Conservation (phyloP, 2,113 vertebrate species). For the Thamnophis sirtalis region DNA sequence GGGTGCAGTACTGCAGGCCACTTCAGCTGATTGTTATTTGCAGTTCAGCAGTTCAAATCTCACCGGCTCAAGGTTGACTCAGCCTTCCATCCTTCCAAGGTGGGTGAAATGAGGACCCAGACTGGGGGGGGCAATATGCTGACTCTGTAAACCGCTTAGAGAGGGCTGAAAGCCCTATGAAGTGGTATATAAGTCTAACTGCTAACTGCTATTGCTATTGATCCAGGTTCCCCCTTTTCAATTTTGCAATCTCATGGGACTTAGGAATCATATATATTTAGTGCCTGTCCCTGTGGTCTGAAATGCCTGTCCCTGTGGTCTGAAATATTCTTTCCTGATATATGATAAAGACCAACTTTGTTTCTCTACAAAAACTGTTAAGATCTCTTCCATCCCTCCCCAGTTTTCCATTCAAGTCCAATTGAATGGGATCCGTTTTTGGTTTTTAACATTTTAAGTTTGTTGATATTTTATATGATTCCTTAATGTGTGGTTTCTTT, state of each 20-base stretch:
- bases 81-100: too few relatives aligned
- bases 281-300: background rate
- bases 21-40: too few relatives aligned
- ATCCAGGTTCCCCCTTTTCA: background rate
- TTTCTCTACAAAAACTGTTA: background rate
- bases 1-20: too few relatives aligned
- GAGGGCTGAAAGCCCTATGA: too few relatives aligned
- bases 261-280: background rate
- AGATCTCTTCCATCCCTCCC: background rate
- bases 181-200: too few relatives aligned
- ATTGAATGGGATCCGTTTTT: background rate
- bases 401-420: background rate
- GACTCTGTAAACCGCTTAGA: too few relatives aligned
- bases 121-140: too few relatives aligned
- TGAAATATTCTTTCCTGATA: background rate
- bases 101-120: too few relatives aligned
- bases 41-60: too few relatives aligned
- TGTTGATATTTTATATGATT: background rate
- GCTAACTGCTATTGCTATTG: too few relatives aligned
- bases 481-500: background rate
- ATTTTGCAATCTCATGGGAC: background rate
- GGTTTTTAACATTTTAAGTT: background rate
- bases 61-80: too few relatives aligned
- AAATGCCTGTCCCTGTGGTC: background rate
- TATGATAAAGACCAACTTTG: background rate